phyloP scores from a whole-genome alignment of 2,113 vertebrate species.

The Reinhardtius hippoglossoides region DNA sequence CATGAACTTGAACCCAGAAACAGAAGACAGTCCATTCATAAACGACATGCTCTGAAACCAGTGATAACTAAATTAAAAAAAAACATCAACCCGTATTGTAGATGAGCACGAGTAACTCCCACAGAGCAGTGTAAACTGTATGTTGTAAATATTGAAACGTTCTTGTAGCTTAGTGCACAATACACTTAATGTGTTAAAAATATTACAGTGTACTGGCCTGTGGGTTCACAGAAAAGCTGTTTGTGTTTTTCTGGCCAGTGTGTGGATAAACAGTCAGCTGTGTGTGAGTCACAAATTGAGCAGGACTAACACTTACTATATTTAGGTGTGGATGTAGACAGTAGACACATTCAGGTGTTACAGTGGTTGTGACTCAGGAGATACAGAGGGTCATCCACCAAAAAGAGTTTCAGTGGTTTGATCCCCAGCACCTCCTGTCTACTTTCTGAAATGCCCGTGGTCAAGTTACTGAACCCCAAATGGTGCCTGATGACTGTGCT shows the following conservation, averaged over 20 bases:
- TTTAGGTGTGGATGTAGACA: constrained; percentile 28
- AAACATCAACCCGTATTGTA: not conserved
- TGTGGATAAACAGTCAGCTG: constrained; percentile 13
- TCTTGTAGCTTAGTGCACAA: constrained; percentile 1
- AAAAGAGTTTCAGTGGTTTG: not conserved
- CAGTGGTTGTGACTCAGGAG: not conserved
- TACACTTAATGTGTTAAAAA: constrained; percentile 6
- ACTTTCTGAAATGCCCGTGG: too few relatives aligned
- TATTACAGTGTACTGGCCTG: not conserved
- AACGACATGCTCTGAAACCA: not conserved
- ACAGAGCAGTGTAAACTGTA: not conserved
- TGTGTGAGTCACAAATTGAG: constrained; percentile 2
- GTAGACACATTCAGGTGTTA: constrained; percentile 30
- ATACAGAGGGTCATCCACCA: too few relatives aligned
- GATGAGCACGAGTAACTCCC: not conserved
- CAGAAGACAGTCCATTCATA: not conserved
- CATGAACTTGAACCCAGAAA: not conserved
- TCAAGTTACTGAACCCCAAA: too few relatives aligned
- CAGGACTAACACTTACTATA: constrained; percentile 2
- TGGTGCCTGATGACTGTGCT: too few relatives aligned
- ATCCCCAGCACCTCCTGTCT: too few relatives aligned
- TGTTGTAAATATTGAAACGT: not conserved
- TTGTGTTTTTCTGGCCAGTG: constrained; percentile 18
- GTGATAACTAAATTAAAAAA: not conserved
- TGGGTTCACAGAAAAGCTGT: constrained; percentile 10